These are phyloP conservation scores for Alosa alosa DNA, from an alignment of 2,113 vertebrate genomes.

Conservation along the genomic window DNA sequence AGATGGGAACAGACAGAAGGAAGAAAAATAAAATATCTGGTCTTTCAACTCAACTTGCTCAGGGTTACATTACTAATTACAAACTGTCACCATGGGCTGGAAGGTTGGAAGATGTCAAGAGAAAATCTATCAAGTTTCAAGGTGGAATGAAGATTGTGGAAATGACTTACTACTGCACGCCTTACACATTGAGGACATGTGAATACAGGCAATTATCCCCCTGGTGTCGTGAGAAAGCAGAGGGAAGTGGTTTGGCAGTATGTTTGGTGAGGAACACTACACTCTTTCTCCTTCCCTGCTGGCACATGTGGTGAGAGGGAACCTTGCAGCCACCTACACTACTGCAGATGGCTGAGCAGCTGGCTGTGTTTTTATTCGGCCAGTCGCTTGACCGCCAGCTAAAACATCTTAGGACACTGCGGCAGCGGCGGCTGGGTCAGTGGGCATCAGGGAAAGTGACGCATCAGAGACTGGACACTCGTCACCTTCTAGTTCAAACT, in stretches of 20 bases:
- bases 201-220: neutral
- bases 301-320: neutral
- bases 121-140: neutral
- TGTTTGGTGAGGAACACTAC: neutral
- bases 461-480: neutral
- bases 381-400: neutral
- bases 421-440: neutral
- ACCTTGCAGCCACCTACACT: neutral
- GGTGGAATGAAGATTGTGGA: neutral
- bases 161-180: neutral
- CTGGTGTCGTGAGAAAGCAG: neutral
- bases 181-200: neutral
- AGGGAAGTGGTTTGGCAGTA: conserved; percentile 10
- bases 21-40: neutral
- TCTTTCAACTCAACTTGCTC: neutral
- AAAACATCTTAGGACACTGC: neutral
- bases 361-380: conserved; percentile 6
- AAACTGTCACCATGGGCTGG: neutral
- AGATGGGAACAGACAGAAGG: neutral
- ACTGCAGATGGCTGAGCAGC: conserved; percentile 25
- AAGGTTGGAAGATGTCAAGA: neutral
- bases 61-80: neutral
- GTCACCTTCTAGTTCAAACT: neutral
- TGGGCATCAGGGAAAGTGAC: neutral
- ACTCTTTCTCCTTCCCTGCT: neutral